Percentiles rank a stretch among this genome's conserved stretches.
These are phyloP conservation scores for Diceros bicornis DNA, from an alignment of 2,797 vertebrate genomes.

Conservation along the genomic window DNA sequence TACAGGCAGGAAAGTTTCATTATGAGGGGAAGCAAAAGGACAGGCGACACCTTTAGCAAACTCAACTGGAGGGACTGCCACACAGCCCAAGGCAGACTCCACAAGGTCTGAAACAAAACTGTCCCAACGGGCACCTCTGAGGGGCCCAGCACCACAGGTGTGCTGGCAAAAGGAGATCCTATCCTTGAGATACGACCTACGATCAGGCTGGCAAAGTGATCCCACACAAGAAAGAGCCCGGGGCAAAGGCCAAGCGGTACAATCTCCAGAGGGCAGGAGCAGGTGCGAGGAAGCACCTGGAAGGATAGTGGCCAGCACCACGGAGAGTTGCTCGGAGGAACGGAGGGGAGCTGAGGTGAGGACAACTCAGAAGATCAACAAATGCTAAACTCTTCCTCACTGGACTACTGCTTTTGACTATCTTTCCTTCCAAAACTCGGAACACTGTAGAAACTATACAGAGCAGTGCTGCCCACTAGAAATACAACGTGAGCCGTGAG, in stretches of 20 bases:
- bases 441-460: rapidly evolving
- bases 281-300: too few relatives aligned
- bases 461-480: rapidly evolving
- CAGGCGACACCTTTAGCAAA: too few relatives aligned
- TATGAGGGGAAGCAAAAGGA: not conserved
- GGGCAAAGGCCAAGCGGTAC: rapidly evolving
- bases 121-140: not conserved
- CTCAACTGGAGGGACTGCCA: not conserved
- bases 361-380: too few relatives aligned
- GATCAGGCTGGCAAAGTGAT: not conserved
- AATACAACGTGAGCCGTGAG: rapidly evolving
- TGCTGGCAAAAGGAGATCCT: not conserved
- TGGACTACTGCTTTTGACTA: rapidly evolving
- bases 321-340: not conserved
- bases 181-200: not conserved
- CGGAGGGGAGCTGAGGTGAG: not conserved
- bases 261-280: rapidly evolving
- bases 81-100: not conserved
- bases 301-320: rapidly evolving
- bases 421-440: rapidly evolving
- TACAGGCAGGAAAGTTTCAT: rapidly evolving
- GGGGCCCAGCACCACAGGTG: too few relatives aligned
- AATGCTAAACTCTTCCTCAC: rapidly evolving
- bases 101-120: not conserved
- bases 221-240: rapidly evolving